A percentile compares a stretch with the other conserved stretches of the same genome.
These are phyloP conservation scores for Ichneumoninae sp. DNA, from an alignment of 2,888 invertebrate species.

Conservation along the genomic window DNA sequence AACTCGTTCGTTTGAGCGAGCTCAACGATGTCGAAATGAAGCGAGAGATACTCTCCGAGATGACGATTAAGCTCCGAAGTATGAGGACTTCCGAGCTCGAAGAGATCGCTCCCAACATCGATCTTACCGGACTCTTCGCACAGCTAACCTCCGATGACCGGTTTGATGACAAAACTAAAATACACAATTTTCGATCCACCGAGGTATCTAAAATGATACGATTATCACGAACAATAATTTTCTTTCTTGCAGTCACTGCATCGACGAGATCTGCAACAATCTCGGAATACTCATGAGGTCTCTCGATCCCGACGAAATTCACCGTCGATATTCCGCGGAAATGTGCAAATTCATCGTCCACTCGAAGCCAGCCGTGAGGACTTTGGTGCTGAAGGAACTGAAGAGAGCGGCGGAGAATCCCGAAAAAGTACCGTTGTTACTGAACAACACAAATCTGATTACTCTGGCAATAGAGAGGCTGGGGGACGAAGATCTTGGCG, in stretches of 20 bases:
- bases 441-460: conserved; percentile 86
- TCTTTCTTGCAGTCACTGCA: conserved; percentile 71
- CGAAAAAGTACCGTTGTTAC: conserved; percentile 83
- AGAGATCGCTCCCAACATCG: conserved; percentile 71
- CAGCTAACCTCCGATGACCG: conserved; percentile 79
- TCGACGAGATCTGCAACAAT: conserved; percentile 75
- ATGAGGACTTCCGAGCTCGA: conserved; percentile 72
- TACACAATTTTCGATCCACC: neutral
- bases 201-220: neutral
- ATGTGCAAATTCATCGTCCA: conserved; percentile 74
- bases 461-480: conserved; percentile 87
- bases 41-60: conserved; percentile 73
- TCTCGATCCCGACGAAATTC: conserved; percentile 75
- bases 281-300: conserved; percentile 70
- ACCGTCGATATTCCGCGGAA: conserved; percentile 75
- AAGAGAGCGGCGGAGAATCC: conserved; percentile 66
- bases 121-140: conserved; percentile 74
- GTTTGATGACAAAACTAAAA: conserved; percentile 75
- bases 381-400: conserved; percentile 75
- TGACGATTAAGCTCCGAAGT: conserved; percentile 76
- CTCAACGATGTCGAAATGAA: conserved; percentile 72
- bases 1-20: conserved; percentile 72
- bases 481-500: conserved; percentile 86
- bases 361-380: conserved; percentile 71
- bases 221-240: neutral